Percentiles rank a stretch among this genome's conserved stretches.
Evolutionary conservation across 2,113 vertebrate species (phyloP).

Genomic region (Piprites chloris): DNA sequence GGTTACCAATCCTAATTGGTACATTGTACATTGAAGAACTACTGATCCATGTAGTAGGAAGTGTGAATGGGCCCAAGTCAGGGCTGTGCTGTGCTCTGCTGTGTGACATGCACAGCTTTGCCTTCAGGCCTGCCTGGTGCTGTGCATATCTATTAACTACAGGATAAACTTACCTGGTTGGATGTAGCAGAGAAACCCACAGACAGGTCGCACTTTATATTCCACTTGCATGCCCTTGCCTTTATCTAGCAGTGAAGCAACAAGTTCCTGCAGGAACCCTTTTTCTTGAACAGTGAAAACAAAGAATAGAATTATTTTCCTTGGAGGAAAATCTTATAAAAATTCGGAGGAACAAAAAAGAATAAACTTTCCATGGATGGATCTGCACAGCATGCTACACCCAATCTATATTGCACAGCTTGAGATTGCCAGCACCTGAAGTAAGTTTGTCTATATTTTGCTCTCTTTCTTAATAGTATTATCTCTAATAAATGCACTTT

Average conservation of each 20-base stretch:
- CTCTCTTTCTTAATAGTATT: not conserved
- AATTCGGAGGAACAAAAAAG: not conserved
- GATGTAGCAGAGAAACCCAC: not conserved
- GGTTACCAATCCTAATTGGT: not conserved
- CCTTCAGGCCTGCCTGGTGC: not conserved
- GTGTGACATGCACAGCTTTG: not conserved
- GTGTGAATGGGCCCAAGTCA: not conserved
- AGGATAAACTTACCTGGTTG: not conserved
- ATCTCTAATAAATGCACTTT: not conserved
- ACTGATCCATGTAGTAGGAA: not conserved
- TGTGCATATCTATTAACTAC: not conserved
- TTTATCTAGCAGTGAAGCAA: not conserved
- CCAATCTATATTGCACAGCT: not conserved
- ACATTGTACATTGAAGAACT: not conserved
- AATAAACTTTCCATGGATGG: not conserved
- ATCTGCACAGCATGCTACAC: not conserved
- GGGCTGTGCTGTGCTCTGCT: not conserved
- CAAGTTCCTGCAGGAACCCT: not conserved
- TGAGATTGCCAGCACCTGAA: not conserved
- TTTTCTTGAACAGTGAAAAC: not conserved
- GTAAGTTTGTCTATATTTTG: not conserved
- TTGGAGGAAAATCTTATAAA: not conserved
- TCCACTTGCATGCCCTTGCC: fast-evolving
- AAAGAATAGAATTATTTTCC: not conserved
- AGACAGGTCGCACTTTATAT: fast-evolving